phyloP scores from a whole-genome alignment of 2,888 invertebrate genomes.

The Euclidia mi region DNA sequence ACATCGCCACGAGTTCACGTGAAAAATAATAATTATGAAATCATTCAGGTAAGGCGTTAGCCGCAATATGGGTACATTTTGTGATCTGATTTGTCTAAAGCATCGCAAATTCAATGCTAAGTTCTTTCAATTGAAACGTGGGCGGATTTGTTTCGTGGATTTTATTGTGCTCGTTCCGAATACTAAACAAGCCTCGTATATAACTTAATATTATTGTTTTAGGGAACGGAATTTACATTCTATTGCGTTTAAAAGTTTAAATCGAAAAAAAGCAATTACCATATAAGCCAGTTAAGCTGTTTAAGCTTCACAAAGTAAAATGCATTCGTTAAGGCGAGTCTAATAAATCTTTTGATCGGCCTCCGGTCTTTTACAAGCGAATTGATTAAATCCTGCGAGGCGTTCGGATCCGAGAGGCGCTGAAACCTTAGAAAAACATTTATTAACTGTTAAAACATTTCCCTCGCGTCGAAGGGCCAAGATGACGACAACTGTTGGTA shows the following conservation, averaged over 20 bases:
- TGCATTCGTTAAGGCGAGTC: constrained; percentile 20
- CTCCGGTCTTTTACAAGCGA: constrained; percentile 53
- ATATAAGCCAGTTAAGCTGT: constrained; percentile 3
- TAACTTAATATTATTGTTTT: constrained; percentile 26
- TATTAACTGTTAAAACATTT: constrained; percentile 40
- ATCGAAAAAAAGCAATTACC: constrained; percentile 30
- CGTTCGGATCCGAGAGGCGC: constrained; percentile 29
- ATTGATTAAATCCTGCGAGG: constrained; percentile 56
- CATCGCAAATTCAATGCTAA: constrained; percentile 5
- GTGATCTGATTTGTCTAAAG: not conserved
- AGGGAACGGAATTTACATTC: constrained; percentile 20
- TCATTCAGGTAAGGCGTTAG: no score
- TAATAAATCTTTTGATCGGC: constrained; percentile 60
- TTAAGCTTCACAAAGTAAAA: constrained; percentile 19
- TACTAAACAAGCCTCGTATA: constrained; percentile 20
- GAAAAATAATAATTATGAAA: no score
- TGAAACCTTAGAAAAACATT: constrained; percentile 46
- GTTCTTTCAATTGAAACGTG: not conserved
- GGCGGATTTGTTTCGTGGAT: constrained; percentile 18
- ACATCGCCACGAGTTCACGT: no score
- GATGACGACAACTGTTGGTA: constrained; percentile 11
- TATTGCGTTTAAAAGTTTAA: constrained; percentile 25
- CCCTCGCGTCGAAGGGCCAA: constrained; percentile 15
- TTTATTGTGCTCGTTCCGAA: constrained; percentile 22
- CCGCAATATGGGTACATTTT: no score